These are phyloP conservation scores for Apteryx mantelli DNA, from an alignment of 2,113 vertebrate genomes.

Conservation along the genomic window DNA sequence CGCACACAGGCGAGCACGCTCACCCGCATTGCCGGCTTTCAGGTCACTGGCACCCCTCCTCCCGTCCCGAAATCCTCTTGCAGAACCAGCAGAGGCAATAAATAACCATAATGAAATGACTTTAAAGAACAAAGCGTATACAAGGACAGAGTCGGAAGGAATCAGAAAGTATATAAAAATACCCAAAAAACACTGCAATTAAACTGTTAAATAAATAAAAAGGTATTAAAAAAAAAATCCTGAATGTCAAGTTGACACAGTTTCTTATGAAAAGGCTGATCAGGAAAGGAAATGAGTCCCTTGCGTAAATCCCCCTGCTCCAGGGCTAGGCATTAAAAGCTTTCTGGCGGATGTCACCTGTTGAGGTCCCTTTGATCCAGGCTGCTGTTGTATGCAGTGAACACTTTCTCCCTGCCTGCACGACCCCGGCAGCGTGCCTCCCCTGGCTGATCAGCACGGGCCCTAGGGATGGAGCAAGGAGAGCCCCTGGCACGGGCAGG, in stretches of 20 bases:
- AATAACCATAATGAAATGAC: neutral
- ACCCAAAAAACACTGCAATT: neutral
- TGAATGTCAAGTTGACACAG: conserved; percentile 28
- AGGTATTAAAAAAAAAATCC: conserved; percentile 6
- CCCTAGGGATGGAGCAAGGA: accelerated
- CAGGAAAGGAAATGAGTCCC: conserved; percentile 13
- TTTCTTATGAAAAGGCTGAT: neutral
- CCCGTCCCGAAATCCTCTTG: neutral
- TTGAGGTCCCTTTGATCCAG: conserved; percentile 30
- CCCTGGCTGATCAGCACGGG: neutral
- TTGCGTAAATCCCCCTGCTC: neutral
- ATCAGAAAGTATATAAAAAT: neutral
- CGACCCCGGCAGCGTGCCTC: neutral
- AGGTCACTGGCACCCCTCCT: neutral
- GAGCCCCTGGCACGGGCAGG: neutral
- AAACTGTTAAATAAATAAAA: neutral
- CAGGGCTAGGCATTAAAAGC: conserved; percentile 27
- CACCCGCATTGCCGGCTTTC: too few relatives aligned
- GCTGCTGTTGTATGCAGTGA: neutral
- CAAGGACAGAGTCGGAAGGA: neutral
- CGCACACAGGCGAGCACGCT: neutral
- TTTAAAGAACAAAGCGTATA: neutral
- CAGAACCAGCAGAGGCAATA: neutral
- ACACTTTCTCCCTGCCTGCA: neutral
- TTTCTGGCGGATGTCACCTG: neutral